phyloP scores from a whole-genome alignment of 1,140 invertebrate species.

The Drosophila watanabei region DNA sequence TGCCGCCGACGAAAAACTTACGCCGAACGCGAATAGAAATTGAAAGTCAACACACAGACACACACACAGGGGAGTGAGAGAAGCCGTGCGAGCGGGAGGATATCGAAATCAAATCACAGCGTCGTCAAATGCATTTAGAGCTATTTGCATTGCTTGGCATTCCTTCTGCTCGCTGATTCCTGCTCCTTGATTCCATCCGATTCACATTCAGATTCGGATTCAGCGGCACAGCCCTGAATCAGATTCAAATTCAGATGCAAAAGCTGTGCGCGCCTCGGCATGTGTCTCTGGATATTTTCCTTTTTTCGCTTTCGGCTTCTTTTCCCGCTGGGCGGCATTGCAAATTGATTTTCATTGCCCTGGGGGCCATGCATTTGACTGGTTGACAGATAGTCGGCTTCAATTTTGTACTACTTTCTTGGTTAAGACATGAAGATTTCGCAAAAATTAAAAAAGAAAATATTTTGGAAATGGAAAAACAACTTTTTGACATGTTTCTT shows the following conservation, averaged over 20 bases:
- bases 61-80: neutral
- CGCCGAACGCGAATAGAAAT: slow-evolving; percentile 62
- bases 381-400: slow-evolving; percentile 35
- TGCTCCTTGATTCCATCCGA: slow-evolving; percentile 46
- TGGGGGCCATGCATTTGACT: slow-evolving; percentile 61
- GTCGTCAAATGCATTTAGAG: slow-evolving; percentile 80
- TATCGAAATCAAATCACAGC: slow-evolving; percentile 80
- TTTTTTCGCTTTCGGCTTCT: slow-evolving; percentile 7
- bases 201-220: slow-evolving; percentile 31
- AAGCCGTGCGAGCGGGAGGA: slow-evolving; percentile 13
- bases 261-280: slow-evolving; percentile 54
- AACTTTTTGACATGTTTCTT: neutral
- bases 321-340: slow-evolving; percentile 46
- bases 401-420: slow-evolving; percentile 24
- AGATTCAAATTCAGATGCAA: slow-evolving; percentile 42
- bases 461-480: neutral
- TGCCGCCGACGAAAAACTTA: slow-evolving; percentile 17
- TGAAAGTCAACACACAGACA: slow-evolving; percentile 70
- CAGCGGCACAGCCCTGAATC: slow-evolving; percentile 21
- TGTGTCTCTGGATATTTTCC: slow-evolving; percentile 69
- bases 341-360: slow-evolving; percentile 79
- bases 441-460: neutral
- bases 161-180: slow-evolving; percentile 54
- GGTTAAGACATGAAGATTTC: slow-evolving; percentile 11
- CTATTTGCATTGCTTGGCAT: slow-evolving; percentile 77